Evolutionary conservation across 1,140 invertebrate species (phyloP).

Genomic region (Neuroterus valhalla): DNA sequence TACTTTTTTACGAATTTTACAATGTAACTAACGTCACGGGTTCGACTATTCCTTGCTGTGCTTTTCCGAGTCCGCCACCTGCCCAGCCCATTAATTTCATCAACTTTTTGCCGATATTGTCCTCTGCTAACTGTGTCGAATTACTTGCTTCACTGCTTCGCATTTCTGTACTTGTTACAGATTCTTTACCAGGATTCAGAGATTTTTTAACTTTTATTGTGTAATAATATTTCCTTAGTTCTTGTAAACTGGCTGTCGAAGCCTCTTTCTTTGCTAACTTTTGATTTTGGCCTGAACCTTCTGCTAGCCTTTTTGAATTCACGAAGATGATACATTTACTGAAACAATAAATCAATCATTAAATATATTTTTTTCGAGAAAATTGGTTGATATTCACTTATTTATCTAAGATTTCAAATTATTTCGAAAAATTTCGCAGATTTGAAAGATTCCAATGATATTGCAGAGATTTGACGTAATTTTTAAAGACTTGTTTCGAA

Average conservation of each 20-base stretch:
- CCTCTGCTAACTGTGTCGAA: constrained; percentile 62
- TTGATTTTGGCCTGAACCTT: constrained; percentile 56
- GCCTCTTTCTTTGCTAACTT: constrained; percentile 73
- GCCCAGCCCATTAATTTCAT: constrained; percentile 89
- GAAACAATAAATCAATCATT: constrained; percentile 38
- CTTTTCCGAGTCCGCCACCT: constrained; percentile 84
- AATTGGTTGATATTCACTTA: constrained; percentile 2
- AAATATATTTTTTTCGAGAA: constrained; percentile 29
- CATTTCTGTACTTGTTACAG: constrained; percentile 41
- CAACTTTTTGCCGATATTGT: constrained; percentile 81
- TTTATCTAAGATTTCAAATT: background rate
- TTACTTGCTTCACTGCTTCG: constrained; percentile 6
- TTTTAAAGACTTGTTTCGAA: too few species aligned
- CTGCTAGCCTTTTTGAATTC: constrained; percentile 63
- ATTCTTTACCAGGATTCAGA: constrained; percentile 53
- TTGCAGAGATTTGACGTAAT: too few species aligned
- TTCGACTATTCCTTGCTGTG: constrained; percentile 81
- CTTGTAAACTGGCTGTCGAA: constrained; percentile 64
- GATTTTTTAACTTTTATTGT: constrained; percentile 71
- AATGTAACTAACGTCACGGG: constrained; percentile 76
- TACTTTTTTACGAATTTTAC: background rate
- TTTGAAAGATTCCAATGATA: too few species aligned
- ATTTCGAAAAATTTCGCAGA: too few species aligned
- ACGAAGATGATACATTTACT: constrained; percentile 63
- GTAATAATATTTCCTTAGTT: constrained; percentile 74